phyloP scores from a whole-genome alignment of 2,888 invertebrate genomes.

The Malthinus seriepunctatus region DNA sequence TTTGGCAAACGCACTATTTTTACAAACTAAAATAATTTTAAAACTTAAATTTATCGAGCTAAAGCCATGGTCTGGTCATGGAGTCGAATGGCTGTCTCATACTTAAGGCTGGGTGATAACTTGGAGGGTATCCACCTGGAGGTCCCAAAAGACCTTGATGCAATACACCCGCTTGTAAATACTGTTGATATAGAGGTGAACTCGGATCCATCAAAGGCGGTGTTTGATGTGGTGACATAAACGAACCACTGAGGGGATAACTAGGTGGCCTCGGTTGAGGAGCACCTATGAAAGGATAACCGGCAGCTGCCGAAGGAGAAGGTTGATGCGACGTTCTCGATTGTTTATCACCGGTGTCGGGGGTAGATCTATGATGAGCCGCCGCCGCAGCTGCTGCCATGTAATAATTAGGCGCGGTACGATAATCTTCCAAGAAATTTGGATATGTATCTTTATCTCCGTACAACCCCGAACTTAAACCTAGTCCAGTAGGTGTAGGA shows the following conservation, averaged over 20 bases:
- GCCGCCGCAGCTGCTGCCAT: slow-evolving; percentile 58
- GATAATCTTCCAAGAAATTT: slow-evolving; percentile 71
- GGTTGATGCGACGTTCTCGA: slow-evolving; percentile 53
- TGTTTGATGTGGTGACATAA: slow-evolving; percentile 58
- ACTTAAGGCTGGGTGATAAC: slow-evolving; percentile 65
- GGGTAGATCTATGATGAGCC: slow-evolving; percentile 44
- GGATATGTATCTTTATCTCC: slow-evolving; percentile 68
- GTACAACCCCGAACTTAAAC: slow-evolving; percentile 61
- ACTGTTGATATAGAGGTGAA: slow-evolving; percentile 74
- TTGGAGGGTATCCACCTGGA: slow-evolving; percentile 65
- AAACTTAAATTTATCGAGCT: slow-evolving; percentile 38
- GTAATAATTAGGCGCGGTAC: slow-evolving; percentile 65
- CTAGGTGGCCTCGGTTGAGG: slow-evolving; percentile 64
- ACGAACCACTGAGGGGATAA: slow-evolving; percentile 62
- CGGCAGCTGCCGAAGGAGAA: slow-evolving; percentile 51
- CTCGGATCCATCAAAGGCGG: slow-evolving; percentile 62
- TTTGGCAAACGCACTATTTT: slow-evolving; percentile 41
- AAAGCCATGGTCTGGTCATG: slow-evolving; percentile 72
- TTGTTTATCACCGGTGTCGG: slow-evolving; percentile 50
- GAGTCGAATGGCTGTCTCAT: slow-evolving; percentile 75
- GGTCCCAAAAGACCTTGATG: slow-evolving; percentile 55
- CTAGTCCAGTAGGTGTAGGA: slow-evolving; percentile 64
- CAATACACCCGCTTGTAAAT: slow-evolving; percentile 62
- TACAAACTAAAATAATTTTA: slow-evolving; percentile 24
- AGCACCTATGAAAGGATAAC: slow-evolving; percentile 65